Evolutionary conservation across 2,113 vertebrate genomes (phyloP).

Genomic region (Lepus timidus): DNA sequence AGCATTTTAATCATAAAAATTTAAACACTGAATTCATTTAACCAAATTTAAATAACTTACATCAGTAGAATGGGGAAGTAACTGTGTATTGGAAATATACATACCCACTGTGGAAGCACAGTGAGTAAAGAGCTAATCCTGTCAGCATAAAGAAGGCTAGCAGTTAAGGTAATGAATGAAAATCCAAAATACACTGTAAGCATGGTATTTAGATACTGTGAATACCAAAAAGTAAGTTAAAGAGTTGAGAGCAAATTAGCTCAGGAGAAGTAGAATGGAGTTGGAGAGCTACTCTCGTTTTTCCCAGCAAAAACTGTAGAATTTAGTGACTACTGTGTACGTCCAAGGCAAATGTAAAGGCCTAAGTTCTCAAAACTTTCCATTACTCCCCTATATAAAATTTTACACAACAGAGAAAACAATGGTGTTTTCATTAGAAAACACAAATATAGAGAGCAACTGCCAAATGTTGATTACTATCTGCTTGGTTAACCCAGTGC

Average conservation of each 20-base stretch:
- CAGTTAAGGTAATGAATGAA: neutral
- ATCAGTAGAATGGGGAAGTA: neutral
- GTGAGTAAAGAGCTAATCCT: neutral
- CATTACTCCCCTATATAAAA: neutral
- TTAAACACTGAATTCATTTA: neutral
- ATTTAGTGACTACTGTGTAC: neutral
- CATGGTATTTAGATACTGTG: neutral
- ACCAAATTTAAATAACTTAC: slow-evolving; percentile 46
- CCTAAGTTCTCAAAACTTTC: slow-evolving; percentile 25
- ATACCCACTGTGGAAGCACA: neutral
- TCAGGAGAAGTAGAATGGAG: neutral
- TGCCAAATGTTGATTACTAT: neutral
- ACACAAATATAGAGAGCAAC: neutral
- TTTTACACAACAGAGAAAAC: slow-evolving; percentile 16
- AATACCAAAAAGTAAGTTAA: neutral
- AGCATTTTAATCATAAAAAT: slow-evolving; percentile 41
- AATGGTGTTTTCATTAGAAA: neutral
- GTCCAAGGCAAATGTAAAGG: neutral
- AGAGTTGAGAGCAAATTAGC: neutral
- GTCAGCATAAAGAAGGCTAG: neutral
- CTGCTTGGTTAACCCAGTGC: neutral
- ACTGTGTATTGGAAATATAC: neutral
- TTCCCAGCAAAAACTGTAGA: slow-evolving; percentile 24
- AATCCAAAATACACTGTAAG: neutral
- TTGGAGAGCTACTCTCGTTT: neutral